Conservation (phyloP, 1,140 invertebrate genomes). For the Camponotus floridanus region DNA sequence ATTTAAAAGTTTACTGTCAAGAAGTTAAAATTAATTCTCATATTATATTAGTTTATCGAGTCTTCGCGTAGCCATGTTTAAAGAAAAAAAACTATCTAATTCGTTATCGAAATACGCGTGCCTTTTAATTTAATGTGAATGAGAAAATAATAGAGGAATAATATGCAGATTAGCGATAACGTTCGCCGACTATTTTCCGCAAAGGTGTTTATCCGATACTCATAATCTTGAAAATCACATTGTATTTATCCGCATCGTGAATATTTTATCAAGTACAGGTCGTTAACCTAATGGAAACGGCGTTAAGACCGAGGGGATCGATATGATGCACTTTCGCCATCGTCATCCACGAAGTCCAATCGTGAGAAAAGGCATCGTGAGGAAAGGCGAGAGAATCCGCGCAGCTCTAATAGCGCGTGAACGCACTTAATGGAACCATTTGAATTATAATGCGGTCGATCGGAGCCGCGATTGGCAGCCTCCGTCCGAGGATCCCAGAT, state of each 20-base stretch:
- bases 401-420: constrained; percentile 73
- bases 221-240: constrained; percentile 61
- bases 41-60: not conserved
- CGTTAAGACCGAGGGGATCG: constrained; percentile 70
- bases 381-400: constrained; percentile 62
- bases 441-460: constrained; percentile 75
- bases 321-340: constrained; percentile 71
- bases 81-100: not conserved
- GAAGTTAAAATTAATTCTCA: not conserved
- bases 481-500: constrained; percentile 27
- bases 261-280: constrained; percentile 72
- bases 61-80: not conserved
- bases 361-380: constrained; percentile 56
- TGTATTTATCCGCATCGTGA: constrained; percentile 71
- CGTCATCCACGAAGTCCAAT: constrained; percentile 65
- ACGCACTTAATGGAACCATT: constrained; percentile 74
- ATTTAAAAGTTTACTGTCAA: not conserved
- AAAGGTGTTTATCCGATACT: not conserved
- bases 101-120: not conserved
- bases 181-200: constrained; percentile 3
- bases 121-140: not conserved
- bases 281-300: constrained; percentile 76
- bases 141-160: not conserved
- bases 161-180: not conserved
- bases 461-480: constrained; percentile 67